Evolutionary conservation across 2,797 vertebrate species (phyloP).

Genomic region (Cottoperca gobio): DNA sequence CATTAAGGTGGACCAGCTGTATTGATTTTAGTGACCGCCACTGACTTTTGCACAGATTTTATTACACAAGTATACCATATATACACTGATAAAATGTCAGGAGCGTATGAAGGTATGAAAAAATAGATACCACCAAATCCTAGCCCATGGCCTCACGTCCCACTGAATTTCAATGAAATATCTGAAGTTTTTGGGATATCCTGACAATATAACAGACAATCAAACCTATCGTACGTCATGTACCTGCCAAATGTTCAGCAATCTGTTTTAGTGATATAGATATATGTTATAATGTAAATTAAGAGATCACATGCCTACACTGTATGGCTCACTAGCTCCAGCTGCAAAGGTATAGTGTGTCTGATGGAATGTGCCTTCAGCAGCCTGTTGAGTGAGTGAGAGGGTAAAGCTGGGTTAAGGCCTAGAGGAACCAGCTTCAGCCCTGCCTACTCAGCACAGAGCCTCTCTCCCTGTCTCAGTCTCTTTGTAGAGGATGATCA

Average conservation of each 20-base stretch:
- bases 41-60: no score
- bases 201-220: no score
- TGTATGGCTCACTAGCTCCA: not conserved
- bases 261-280: not conserved
- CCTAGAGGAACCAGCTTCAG: constrained; percentile 52
- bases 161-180: no score
- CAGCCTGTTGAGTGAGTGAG: constrained; percentile 42
- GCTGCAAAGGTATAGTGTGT: constrained; percentile 10
- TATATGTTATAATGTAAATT: not conserved
- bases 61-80: no score
- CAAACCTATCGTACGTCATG: not conserved
- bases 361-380: constrained; percentile 23
- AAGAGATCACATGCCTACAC: not conserved
- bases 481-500: constrained; percentile 69
- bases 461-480: constrained; percentile 47
- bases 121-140: no score
- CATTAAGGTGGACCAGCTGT: no score
- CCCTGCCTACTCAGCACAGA: constrained; percentile 74
- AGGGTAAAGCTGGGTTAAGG: constrained; percentile 65
- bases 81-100: no score
- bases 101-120: no score
- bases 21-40: no score
- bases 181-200: not conserved
- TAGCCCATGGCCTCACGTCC: no score
- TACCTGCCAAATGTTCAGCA: not conserved